Evolutionary conservation across 2,888 invertebrate genomes (phyloP), one percentile per base, ranked within the genome.

Genomic region (Vesta saturnalis): DNA sequence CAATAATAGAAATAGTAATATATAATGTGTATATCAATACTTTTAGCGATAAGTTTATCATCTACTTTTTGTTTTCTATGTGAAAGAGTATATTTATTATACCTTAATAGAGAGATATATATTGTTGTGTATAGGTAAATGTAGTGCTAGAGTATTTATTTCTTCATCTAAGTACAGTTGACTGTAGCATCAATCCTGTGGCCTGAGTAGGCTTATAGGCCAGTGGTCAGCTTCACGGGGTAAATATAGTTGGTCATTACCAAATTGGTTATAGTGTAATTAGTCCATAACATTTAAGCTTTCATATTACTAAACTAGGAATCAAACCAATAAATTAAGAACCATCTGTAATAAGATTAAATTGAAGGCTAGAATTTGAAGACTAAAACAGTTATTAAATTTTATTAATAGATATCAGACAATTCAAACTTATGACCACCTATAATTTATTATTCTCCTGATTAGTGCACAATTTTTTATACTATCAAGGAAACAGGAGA

Each of bases 41-140:
- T 59, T 56, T 71, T 82, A 83, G 81, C 87, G 85, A 85, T 87
- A 87, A 83, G 87, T 87, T 86, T 85, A 87, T 86, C 85, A 87
- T 86, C 88, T 88, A 87, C 87, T 88, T 88, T 87, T 86, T 86
- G 87, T 86, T 87, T 85, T 85, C 82, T 86, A 87, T 85, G 86
- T 83, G 84, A 87, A 86, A 87, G 87, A 87, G 84, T 85, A 88
- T 88, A 88, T 88, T 87, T 87, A 85, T 87, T 86, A 83, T 84
- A 84, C 83, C 83, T 83, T 84, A 83, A 83, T 84, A 84, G 83
- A 84, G 82, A 83, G 81, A 83, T 82, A 78, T 70, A 81, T 79
- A 80, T 80, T 80, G 77, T 79, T 79, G 79, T 80, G 81, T 70
- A 81, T 80, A 82, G 77, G 79, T 75, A 75, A 64, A 74, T 75